These are phyloP conservation scores for Mythimna ferrago DNA, from an alignment of 2,888 invertebrate species.

Conservation along the genomic window DNA sequence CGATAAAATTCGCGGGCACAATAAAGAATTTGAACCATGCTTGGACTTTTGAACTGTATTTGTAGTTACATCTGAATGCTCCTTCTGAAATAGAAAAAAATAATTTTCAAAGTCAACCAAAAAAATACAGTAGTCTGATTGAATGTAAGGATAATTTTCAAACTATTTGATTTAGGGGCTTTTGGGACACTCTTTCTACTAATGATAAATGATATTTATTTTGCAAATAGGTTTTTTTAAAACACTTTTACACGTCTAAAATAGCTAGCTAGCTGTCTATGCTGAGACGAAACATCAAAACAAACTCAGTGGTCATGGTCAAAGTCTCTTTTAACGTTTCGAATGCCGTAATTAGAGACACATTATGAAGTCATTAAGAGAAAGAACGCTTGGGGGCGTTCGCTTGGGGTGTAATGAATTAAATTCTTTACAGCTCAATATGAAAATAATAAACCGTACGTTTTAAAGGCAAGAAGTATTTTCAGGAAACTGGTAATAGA, in stretches of 20 bases:
- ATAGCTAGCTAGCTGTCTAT: too few relatives aligned
- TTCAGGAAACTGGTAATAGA: background rate
- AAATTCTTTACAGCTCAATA: background rate
- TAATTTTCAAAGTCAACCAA: background rate
- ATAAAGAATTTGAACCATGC: background rate
- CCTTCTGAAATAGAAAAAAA: constrained; percentile 1
- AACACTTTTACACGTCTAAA: too few relatives aligned
- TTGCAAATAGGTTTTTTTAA: too few relatives aligned
- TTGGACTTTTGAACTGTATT: background rate
- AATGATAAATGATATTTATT: too few relatives aligned
- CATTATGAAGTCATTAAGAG: too few relatives aligned
- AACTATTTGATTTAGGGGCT: background rate
- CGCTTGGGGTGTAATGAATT: too few relatives aligned
- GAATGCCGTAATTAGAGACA: too few relatives aligned
- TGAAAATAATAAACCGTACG: background rate
- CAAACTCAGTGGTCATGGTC: too few relatives aligned
- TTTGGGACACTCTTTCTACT: background rate
- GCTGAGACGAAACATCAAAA: too few relatives aligned
- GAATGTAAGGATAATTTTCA: background rate
- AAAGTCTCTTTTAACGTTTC: too few relatives aligned
- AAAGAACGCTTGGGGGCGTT: too few relatives aligned
- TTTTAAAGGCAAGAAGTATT: background rate
- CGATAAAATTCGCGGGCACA: background rate
- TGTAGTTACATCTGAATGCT: constrained; percentile 2
- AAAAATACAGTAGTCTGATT: background rate